Conservation (phyloP, 2,113 vertebrate genomes). For the Onychostruthus taczanowskii region DNA sequence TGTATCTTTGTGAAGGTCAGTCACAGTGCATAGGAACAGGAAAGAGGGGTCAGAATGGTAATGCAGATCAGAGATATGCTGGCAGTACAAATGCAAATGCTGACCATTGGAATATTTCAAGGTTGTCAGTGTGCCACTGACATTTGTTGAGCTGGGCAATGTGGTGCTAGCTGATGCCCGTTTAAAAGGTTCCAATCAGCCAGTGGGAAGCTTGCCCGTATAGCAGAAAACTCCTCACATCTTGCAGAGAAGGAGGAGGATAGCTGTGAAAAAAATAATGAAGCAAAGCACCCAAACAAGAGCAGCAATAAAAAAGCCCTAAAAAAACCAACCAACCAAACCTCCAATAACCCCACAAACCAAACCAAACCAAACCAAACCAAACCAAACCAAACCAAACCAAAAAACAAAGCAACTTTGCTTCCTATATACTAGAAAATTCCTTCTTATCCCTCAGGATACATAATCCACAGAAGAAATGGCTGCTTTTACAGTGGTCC, state of each 20-base stretch:
- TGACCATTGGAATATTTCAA: slow-evolving; percentile 26
- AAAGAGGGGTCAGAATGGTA: slow-evolving; percentile 58
- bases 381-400: not conserved
- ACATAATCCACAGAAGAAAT: not conserved
- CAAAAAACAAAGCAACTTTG: not conserved
- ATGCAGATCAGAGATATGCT: slow-evolving; percentile 5
- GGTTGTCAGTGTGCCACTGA: slow-evolving; percentile 22
- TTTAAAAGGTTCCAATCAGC: slow-evolving; percentile 51
- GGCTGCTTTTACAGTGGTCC: not conserved
- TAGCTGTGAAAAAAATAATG: not conserved
- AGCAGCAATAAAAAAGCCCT: not conserved
- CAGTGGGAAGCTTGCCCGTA: not conserved
- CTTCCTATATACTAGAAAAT: not conserved
- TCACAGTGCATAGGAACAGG: slow-evolving; percentile 48
- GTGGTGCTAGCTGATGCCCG: not conserved
- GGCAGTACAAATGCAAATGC: slow-evolving; percentile 30
- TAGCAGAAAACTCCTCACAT: slow-evolving; percentile 13
- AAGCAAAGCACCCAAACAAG: not conserved
- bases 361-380: not conserved
- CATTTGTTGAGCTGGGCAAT: not conserved
- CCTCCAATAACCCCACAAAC: not conserved
- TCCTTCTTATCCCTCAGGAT: not conserved
- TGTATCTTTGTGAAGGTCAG: slow-evolving; percentile 56
- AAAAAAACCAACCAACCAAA: not conserved
- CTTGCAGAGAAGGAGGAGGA: not conserved